Evolutionary conservation across 2,113 vertebrate species (phyloP), one percentile per base, ranked within the genome.

Genomic region (Dasyprocta punctata): DNA sequence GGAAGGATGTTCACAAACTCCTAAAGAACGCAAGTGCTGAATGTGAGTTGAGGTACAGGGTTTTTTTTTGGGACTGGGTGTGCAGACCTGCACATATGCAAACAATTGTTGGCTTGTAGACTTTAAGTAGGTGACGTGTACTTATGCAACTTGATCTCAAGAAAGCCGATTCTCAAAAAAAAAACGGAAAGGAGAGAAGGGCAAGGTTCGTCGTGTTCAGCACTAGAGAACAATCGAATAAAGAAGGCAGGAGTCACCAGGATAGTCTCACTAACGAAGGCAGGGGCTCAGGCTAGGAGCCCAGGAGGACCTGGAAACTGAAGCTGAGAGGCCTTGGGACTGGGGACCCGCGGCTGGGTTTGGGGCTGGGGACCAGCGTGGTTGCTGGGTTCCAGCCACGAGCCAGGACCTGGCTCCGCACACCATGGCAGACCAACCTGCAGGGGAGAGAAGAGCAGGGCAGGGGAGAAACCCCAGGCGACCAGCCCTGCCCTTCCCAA

Each of bases 401-500:
- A n/a, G 11, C 67, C 19, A 26, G 41, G 19, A 13, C 28, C 22
- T 0, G 30, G 86, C 30, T 78, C 60, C 38, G 3, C 0, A 11
- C 22, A 20, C 61, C 52, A 33, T 44, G 7, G 63, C 44, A 60
- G 38, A 41, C 19, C 67, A 38, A 20, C 67, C 52, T 17, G 1
- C 0, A 3, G n/a, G 16, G 71, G 38, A 0, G 22, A 49, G 78
- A 47, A 14, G 19, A 3, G 0, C 67, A 69, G 36, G 20, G 67
- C 17, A 19, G 67, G 16, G 67, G 16, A 69, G 36, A 38, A 69
- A 17, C 36, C 67, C 67, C 67, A 69, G 67, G 60, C 1, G 12
- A 7, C 4, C 26, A 3, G 38, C 41, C 9, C 1, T 26, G 2
- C 5, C 5, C 19, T 0, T 4, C 67, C 7, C 3, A 1, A 2